Conservation (phyloP, 2,888 invertebrate species). For the Gandaritis pyraliata region DNA sequence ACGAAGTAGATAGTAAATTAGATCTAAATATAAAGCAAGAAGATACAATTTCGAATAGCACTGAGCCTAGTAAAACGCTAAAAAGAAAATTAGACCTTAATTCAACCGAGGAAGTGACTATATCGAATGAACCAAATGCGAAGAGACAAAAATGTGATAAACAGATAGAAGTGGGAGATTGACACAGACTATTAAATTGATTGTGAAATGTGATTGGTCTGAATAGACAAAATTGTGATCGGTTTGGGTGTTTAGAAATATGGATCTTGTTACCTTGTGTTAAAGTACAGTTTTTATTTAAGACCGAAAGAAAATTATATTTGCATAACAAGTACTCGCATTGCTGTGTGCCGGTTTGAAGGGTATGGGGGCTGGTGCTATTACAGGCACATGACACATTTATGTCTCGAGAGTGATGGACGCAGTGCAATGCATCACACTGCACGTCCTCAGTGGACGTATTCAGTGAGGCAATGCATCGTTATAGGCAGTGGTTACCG, state of each 20-base stretch:
- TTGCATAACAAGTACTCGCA: no score
- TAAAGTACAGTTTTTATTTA: constrained; percentile 22
- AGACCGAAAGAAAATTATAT: background rate
- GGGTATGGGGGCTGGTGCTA: no score
- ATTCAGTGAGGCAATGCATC: background rate
- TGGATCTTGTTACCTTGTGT: constrained; percentile 24
- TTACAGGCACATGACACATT: no score
- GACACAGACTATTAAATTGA: constrained; percentile 19
- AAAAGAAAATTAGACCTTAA: constrained; percentile 31
- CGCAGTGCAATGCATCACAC: no score
- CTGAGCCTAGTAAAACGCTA: constrained; percentile 5
- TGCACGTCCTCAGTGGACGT: no score
- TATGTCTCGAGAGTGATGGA: no score
- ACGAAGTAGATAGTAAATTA: constrained; percentile 3
- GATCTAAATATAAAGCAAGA: constrained; percentile 10
- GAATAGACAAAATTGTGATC: constrained; percentile 10
- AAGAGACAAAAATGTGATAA: constrained; percentile 39
- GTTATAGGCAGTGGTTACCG: background rate
- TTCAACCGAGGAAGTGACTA: constrained; percentile 24
- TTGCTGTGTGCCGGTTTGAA: no score
- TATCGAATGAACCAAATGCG: constrained; percentile 33
- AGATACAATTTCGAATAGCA: constrained; percentile 5
- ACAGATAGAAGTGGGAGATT: constrained; percentile 39
- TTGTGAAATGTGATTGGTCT: constrained; percentile 3
- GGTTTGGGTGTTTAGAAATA: background rate